phyloP scores from a whole-genome alignment of 1,140 invertebrate species.

The Homarus americanus region DNA sequence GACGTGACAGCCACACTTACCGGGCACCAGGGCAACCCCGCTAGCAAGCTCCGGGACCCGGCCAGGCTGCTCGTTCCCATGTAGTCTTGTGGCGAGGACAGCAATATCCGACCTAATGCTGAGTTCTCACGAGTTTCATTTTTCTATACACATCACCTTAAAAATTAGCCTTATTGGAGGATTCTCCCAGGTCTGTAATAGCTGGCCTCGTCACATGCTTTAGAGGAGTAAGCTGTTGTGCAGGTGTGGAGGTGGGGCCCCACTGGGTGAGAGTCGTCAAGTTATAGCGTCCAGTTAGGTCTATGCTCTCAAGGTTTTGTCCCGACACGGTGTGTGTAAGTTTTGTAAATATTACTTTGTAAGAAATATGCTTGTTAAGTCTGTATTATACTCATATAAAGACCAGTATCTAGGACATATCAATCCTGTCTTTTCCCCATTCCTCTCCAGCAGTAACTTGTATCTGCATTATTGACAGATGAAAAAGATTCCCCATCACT shows the following conservation, averaged over 20 bases:
- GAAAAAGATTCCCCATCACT: neutral
- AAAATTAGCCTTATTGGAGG: slow-evolving; percentile 49
- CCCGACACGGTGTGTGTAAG: slow-evolving; percentile 67
- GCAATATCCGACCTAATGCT: neutral
- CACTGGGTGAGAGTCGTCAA: slow-evolving; percentile 48
- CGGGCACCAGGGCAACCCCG: neutral
- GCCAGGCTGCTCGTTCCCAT: neutral
- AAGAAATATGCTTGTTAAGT: slow-evolving; percentile 72
- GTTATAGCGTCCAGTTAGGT: slow-evolving; percentile 70
- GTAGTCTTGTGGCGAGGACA: slow-evolving; percentile 21
- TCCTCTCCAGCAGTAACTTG: neutral
- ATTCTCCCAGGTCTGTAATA: neutral
- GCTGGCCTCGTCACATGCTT: slow-evolving; percentile 17
- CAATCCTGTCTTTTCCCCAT: slow-evolving; percentile 55
- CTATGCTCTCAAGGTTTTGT: slow-evolving; percentile 69
- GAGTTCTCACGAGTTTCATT: slow-evolving; percentile 14
- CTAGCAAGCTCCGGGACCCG: neutral
- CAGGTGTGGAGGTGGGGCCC: neutral
- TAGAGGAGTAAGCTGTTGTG: neutral
- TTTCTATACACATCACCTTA: slow-evolving; percentile 56
- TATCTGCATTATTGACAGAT: neutral
- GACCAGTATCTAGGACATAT: slow-evolving; percentile 66
- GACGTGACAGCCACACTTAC: neutral
- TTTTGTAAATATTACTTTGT: slow-evolving; percentile 73
- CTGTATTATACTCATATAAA: slow-evolving; percentile 72